Evolutionary conservation across 2,797 vertebrate genomes (phyloP).

Genomic region (Poeciliopsis infans): DNA sequence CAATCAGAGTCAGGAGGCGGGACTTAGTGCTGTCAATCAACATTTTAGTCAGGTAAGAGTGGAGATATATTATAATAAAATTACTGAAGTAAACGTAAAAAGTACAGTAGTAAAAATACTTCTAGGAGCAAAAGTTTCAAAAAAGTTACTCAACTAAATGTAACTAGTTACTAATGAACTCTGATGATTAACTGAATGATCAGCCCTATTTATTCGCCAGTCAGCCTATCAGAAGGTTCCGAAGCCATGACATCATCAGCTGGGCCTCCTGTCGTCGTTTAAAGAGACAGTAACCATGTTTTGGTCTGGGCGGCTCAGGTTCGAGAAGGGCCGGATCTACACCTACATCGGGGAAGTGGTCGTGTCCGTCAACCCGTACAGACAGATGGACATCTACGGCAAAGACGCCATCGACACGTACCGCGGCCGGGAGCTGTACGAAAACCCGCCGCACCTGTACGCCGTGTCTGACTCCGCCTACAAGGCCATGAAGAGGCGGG

Average conservation of each 20-base stretch:
- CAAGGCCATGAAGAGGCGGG: constrained; percentile 91
- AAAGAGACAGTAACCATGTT: not conserved
- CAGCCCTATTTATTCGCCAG: too few relatives aligned
- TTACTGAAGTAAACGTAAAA: too few relatives aligned
- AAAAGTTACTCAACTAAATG: too few relatives aligned
- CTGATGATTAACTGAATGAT: too few relatives aligned
- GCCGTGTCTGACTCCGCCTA: constrained; percentile 91
- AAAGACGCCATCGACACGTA: constrained; percentile 83
- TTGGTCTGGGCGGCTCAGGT: constrained; percentile 74
- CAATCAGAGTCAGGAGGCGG: too few relatives aligned
- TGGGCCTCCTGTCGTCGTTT: not conserved
- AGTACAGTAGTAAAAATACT: too few relatives aligned
- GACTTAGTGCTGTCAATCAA: too few relatives aligned
- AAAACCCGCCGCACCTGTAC: constrained; percentile 91
- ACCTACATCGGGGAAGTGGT: constrained; percentile 96
- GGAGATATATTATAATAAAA: too few relatives aligned
- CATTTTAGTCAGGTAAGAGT: too few relatives aligned
- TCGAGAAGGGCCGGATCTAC: constrained; percentile 89
- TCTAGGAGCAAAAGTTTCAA: too few relatives aligned
- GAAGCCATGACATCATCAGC: not conserved
- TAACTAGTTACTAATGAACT: too few relatives aligned
- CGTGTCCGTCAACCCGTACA: constrained; percentile 92
- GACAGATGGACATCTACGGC: constrained; percentile 85
- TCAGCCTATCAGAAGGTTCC: not conserved
- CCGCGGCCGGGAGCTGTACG: constrained; percentile 90